phyloP scores from a whole-genome alignment of 2,113 vertebrate genomes.

The Rhodinocichla rosea region DNA sequence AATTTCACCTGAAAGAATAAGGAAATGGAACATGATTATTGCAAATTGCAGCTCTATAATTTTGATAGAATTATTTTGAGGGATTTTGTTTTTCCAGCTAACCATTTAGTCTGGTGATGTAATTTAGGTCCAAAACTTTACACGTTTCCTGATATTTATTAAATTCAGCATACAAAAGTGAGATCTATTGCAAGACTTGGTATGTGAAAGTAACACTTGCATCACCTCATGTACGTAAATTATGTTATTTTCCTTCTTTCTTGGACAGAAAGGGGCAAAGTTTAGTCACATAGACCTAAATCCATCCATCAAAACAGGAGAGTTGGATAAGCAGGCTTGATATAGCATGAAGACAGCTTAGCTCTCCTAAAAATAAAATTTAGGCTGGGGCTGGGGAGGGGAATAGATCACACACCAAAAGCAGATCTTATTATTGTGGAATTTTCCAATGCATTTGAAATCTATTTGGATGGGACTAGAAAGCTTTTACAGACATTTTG shows the following conservation, averaged over 20 bases:
- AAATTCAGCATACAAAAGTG: neutral
- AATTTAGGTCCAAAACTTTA: neutral
- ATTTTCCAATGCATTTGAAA: neutral
- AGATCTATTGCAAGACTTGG: neutral
- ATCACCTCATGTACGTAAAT: neutral
- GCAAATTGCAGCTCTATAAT: neutral
- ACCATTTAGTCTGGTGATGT: accelerated
- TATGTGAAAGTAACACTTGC: neutral
- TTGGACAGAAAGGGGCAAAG: conserved; percentile 1
- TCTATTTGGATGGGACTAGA: neutral
- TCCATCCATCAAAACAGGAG: conserved; percentile 42
- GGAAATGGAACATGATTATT: neutral
- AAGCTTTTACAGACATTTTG: neutral
- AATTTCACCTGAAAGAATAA: neutral
- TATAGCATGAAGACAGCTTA: neutral
- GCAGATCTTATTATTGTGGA: neutral
- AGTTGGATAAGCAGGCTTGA: neutral
- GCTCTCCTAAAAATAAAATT: conserved; percentile 1
- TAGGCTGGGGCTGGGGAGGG: neutral
- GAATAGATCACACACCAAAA: neutral
- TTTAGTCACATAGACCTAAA: conserved; percentile 34
- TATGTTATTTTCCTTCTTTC: conserved; percentile 20
- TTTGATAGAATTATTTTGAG: neutral
- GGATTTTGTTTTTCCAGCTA: neutral
- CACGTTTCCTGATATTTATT: neutral